A percentile compares a stretch with the other conserved stretches of the same genome.
Conservation (phyloP, 2,113 vertebrate species). For the Pluvianellus socialis region DNA sequence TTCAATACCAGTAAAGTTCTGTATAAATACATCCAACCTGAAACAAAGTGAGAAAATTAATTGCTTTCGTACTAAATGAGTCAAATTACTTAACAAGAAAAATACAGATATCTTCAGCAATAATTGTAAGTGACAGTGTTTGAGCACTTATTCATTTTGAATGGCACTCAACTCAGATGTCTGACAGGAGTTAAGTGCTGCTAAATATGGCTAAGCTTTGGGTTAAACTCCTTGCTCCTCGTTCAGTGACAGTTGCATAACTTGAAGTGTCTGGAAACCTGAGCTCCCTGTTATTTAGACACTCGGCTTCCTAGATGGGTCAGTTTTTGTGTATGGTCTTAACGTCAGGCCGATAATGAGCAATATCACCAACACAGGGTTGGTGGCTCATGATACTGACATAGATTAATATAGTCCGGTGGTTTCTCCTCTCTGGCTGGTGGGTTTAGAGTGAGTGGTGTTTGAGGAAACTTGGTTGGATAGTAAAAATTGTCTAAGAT, state of each 20-base stretch:
- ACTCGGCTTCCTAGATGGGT: not conserved
- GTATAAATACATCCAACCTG: not conserved
- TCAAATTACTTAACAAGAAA: not conserved
- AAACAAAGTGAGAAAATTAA: not conserved
- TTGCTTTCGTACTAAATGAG: not conserved
- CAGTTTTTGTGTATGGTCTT: not conserved
- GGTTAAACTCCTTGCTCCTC: not conserved
- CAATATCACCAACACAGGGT: not conserved
- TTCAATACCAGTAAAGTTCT: not conserved
- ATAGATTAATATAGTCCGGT: not conserved
- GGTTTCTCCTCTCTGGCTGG: not conserved
- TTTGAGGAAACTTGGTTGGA: not conserved
- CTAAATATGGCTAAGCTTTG: not conserved
- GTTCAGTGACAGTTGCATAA: not conserved
- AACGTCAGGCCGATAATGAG: not conserved
- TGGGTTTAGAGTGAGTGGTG: not conserved
- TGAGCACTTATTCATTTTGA: not conserved
- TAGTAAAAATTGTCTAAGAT: not conserved
- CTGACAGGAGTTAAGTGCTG: not conserved
- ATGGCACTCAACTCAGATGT: not conserved
- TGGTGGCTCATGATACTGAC: not conserved
- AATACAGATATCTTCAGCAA: not conserved
- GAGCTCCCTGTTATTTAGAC: not conserved
- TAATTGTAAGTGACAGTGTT: not conserved
- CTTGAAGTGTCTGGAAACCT: not conserved